Evolutionary conservation across 2,888 invertebrate species (phyloP).

Genomic region (Zelleria hepariella): DNA sequence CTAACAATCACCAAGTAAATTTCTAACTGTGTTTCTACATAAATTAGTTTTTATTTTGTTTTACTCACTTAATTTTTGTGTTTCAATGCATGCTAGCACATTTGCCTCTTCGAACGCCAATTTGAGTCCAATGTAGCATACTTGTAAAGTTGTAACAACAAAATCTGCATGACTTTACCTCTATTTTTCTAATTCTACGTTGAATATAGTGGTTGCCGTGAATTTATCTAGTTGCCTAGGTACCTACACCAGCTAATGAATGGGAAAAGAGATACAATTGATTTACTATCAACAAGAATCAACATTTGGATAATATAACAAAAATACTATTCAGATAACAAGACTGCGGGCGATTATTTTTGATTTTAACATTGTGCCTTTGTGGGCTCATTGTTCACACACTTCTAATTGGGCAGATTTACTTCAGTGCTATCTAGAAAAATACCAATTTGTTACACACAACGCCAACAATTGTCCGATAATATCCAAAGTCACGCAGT

Average conservation of each 20-base stretch:
- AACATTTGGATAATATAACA: background rate
- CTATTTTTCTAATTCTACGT: background rate
- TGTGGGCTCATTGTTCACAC: slow-evolving; percentile 12
- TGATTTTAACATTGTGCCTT: slow-evolving; percentile 1
- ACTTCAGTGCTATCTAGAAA: background rate
- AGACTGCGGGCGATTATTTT: background rate
- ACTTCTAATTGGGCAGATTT: background rate
- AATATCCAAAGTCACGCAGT: background rate
- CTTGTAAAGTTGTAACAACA: background rate
- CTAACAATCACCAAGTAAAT: slow-evolving; percentile 28
- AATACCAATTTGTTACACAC: background rate
- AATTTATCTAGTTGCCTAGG: background rate
- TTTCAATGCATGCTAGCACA: slow-evolving; percentile 12
- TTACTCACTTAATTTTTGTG: slow-evolving; percentile 16
- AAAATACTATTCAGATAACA: background rate
- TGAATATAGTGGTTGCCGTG: background rate
- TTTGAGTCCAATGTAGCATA: background rate
- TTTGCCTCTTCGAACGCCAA: background rate
- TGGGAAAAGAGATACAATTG: background rate
- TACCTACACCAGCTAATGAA: background rate
- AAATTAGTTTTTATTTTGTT: background rate
- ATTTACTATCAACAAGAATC: background rate
- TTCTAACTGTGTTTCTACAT: slow-evolving; percentile 1
- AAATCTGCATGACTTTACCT: background rate
- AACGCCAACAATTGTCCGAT: background rate